Percentiles rank a stretch among this genome's conserved stretches.
phyloP scores from a whole-genome alignment of 1,140 invertebrate genomes.

The Rhynchophorus ferrugineus region DNA sequence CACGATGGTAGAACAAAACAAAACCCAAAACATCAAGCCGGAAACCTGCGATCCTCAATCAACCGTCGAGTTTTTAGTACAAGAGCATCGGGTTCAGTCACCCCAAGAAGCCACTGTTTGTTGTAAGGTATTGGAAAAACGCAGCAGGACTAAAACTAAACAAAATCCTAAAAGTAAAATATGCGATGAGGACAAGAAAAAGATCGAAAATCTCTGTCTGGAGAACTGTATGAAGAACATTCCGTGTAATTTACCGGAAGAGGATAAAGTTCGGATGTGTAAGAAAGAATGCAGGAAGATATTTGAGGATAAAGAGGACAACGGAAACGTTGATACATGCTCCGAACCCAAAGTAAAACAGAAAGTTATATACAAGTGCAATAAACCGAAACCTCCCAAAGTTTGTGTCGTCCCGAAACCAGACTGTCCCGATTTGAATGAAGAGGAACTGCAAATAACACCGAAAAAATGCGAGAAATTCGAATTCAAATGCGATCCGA shows the following conservation, averaged over 20 bases:
- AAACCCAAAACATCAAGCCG: background rate
- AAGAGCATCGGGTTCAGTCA: constrained; percentile 1
- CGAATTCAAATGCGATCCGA: background rate
- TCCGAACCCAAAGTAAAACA: background rate
- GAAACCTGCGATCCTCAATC: too few species aligned
- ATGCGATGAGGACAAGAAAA: constrained; percentile 4
- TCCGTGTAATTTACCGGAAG: constrained; percentile 14
- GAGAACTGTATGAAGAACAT: constrained; percentile 3
- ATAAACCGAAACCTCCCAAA: background rate
- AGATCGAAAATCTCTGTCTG: constrained; percentile 5
- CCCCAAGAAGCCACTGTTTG: background rate
- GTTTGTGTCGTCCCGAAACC: background rate
- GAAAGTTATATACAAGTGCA: background rate
- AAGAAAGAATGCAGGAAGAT: constrained; percentile 1
- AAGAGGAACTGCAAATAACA: background rate
- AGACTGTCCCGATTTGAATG: too few species aligned
- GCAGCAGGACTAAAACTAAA: background rate
- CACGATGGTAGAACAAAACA: background rate
- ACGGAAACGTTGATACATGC: background rate
- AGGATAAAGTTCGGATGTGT: constrained; percentile 12
- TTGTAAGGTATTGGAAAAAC: too few species aligned
- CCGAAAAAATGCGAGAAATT: background rate
- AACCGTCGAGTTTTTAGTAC: constrained; percentile 7
- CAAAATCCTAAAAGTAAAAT: background rate
- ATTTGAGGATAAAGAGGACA: background rate